Conservation (phyloP, 1,140 invertebrate genomes). For the Aphidius ervi region DNA sequence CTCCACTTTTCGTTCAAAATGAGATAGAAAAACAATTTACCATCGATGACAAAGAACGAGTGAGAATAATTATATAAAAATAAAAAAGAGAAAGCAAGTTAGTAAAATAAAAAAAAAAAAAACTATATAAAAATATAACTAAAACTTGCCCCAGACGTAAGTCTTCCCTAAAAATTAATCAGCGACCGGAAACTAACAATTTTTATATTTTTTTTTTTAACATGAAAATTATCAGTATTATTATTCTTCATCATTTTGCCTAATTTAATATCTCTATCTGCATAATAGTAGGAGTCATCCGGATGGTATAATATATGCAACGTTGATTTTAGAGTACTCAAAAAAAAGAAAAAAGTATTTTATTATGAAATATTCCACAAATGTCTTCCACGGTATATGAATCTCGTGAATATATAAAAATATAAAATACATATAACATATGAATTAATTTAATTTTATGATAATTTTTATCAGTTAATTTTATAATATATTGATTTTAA, state of each 20-base stretch:
- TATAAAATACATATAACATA: too few relatives aligned
- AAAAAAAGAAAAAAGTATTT: not conserved
- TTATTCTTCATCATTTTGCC: conserved; percentile 17
- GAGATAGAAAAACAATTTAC: too few relatives aligned
- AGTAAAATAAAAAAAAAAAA: conserved; percentile 4
- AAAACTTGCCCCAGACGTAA: conserved; percentile 20
- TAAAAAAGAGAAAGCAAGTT: not conserved
- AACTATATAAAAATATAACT: conserved; percentile 19
- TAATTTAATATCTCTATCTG: conserved; percentile 29
- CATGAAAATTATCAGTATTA: conserved; percentile 6
- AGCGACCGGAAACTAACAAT: conserved; percentile 43
- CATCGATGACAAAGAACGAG: not conserved
- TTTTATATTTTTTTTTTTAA: conserved; percentile 43
- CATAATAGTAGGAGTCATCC: conserved; percentile 26
- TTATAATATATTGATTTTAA: too few relatives aligned
- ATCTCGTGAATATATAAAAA: too few relatives aligned
- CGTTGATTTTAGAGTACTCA: not conserved
- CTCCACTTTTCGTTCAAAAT: conserved; percentile 22
- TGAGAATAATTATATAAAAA: not conserved
- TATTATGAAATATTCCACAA: not conserved
- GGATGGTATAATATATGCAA: conserved; percentile 14
- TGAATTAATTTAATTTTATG: too few relatives aligned
- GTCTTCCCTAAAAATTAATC: conserved; percentile 46
- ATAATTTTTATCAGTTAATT: too few relatives aligned
- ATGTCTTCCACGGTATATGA: too few relatives aligned